phyloP scores from a whole-genome alignment of 2,113 vertebrate genomes.

The Willisornis vidua region DNA sequence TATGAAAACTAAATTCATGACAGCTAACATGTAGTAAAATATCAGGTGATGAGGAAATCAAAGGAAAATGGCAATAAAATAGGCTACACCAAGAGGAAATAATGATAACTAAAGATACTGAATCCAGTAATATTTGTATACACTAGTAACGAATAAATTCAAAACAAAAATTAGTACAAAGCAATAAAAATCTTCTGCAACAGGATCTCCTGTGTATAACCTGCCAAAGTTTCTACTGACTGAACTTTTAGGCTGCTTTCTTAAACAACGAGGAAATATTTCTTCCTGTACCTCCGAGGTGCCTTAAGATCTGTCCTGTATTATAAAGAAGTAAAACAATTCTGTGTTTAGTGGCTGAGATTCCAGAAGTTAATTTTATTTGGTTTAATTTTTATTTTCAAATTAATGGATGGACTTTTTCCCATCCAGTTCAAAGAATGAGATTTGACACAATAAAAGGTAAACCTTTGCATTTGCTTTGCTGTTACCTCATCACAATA shows the following conservation, averaged over 20 bases:
- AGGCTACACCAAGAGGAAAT: neutral
- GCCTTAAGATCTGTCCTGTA: neutral
- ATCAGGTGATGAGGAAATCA: neutral
- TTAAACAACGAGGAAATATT: neutral
- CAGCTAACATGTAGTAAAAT: neutral
- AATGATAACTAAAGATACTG: neutral
- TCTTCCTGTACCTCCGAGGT: neutral
- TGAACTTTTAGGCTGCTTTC: neutral
- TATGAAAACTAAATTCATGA: conserved; percentile 25
- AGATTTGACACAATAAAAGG: neutral
- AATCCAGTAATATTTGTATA: neutral
- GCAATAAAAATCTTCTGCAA: neutral
- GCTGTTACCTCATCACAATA: neutral
- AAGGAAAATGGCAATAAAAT: neutral
- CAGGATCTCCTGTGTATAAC: neutral
- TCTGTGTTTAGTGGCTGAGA: neutral
- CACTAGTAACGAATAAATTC: neutral
- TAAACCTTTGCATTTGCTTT: neutral
- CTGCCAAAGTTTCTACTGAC: neutral
- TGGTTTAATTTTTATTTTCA: neutral
- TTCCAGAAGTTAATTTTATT: neutral
- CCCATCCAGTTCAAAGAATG: neutral
- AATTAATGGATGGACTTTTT: neutral
- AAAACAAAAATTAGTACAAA: neutral
- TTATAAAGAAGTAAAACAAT: neutral